phyloP scores from a whole-genome alignment of 2,113 vertebrate genomes.

The Reinhardtius hippoglossoides region DNA sequence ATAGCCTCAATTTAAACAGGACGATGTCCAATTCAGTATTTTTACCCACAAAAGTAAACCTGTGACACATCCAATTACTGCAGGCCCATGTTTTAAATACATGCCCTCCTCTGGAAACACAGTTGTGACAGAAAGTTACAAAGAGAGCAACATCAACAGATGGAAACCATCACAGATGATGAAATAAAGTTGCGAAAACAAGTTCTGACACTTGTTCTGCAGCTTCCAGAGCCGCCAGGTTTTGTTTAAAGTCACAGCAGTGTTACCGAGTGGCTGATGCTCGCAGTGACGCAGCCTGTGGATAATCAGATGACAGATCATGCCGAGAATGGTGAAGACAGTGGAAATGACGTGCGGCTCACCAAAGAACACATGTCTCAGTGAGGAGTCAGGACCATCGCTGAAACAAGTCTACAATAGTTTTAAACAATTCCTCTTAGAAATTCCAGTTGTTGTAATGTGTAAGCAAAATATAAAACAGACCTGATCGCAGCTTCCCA shows the following conservation, averaged over 20 bases:
- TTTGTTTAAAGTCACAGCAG: conserved; percentile 19
- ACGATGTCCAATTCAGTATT: neutral
- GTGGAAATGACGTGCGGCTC: neutral
- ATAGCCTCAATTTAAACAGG: neutral
- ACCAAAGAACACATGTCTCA: neutral
- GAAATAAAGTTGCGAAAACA: conserved; percentile 21
- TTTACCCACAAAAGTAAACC: neutral
- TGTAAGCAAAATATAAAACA: neutral
- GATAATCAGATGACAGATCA: neutral
- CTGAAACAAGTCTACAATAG: neutral
- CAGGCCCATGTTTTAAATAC: neutral
- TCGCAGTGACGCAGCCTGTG: neutral
- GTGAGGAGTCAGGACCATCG: neutral
- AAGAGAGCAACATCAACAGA: conserved; percentile 8
- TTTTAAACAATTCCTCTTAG: neutral
- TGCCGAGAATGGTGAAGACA: neutral
- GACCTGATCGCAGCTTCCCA: too few species aligned
- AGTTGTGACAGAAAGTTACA: neutral
- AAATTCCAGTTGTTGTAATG: neutral
- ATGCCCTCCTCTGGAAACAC: conserved; percentile 1
- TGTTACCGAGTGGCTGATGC: conserved; percentile 7
- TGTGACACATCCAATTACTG: neutral
- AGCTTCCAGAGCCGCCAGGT: neutral
- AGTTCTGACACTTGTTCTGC: neutral
- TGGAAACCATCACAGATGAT: conserved; percentile 16